These are phyloP conservation scores for Willisornis vidua DNA, from an alignment of 2,113 vertebrate species.

Conservation along the genomic window DNA sequence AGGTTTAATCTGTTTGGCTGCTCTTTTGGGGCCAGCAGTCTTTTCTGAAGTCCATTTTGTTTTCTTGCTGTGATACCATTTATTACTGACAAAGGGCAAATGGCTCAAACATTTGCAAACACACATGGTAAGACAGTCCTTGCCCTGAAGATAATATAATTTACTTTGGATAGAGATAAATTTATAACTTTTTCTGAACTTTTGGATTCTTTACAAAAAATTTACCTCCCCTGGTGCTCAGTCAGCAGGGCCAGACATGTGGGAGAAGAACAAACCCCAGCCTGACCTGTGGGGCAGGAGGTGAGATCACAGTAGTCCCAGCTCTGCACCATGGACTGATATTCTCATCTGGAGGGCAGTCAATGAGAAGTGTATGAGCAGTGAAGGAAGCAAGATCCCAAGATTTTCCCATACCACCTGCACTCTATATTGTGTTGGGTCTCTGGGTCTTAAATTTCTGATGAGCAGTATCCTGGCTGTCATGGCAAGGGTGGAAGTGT, in stretches of 20 bases:
- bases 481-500: fast-evolving
- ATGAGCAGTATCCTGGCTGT: not conserved
- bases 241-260: not conserved
- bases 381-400: not conserved
- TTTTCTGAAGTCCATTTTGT: not conserved
- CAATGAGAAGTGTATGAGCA: not conserved
- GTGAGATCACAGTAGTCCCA: not conserved
- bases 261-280: not conserved
- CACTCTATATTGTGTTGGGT: not conserved
- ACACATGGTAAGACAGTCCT: not conserved
- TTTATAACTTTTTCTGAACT: not conserved
- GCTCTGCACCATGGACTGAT: not conserved
- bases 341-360: not conserved
- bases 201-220: not conserved
- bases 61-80: not conserved
- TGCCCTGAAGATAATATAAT: not conserved
- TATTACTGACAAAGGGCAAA: not conserved
- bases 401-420: not conserved
- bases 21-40: not conserved
- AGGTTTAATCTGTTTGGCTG: not conserved
- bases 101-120: not conserved
- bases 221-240: not conserved
- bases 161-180: not conserved
- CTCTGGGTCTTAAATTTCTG: not conserved
- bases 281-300: not conserved